Evolutionary conservation across 1,140 invertebrate species (phyloP), one percentile per base, ranked within the genome.

Genomic region (Heliconius congener): DNA sequence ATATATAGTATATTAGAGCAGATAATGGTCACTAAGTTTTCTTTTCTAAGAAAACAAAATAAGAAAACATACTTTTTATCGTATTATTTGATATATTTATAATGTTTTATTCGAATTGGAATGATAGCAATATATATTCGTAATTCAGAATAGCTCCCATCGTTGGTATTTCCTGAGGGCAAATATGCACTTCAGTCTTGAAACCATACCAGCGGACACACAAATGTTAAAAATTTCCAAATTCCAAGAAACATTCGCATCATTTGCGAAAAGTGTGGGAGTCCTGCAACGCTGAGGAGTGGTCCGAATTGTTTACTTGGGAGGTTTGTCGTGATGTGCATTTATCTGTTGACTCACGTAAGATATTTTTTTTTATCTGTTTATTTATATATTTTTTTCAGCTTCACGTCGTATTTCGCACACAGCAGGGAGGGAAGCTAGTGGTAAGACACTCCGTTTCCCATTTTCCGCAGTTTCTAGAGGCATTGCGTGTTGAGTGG

Each of bases 261-360:
- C 79, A 83, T 82, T 81, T 78, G 70, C 70, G 75, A 74, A 77
- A 76, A 60, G 76, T 85, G 86, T 90, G 87, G 87, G 86, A 92
- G n/a, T 66, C 60, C 60, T 23, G 27, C 60, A 66, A 16, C 27
- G 1, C 19, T 2, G 86, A 76, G 85, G 78, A 83, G 81, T 83
- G 83, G 85, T 89, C 76, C 87, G 86, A 86, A 88, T 88, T 88
- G 87, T 87, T 87, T 81, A 87, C 85, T 86, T 88, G 86, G 89
- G 89, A 86, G 89, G 86, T 84, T 86, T 85, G 8, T 8, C 2
- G 8, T 23, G 3, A 55, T 83, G 87, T 89, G 90, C 90, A 90
- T 90, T 92, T 90, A 88, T 85, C 46, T 57, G 81, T 82, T 75
- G 73, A 85, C 81, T 84, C 85, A 90, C 86, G 87, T 87, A 86